Evolutionary conservation across 2,888 invertebrate species (phyloP).

Genomic region (Cataglyphis cursor): DNA sequence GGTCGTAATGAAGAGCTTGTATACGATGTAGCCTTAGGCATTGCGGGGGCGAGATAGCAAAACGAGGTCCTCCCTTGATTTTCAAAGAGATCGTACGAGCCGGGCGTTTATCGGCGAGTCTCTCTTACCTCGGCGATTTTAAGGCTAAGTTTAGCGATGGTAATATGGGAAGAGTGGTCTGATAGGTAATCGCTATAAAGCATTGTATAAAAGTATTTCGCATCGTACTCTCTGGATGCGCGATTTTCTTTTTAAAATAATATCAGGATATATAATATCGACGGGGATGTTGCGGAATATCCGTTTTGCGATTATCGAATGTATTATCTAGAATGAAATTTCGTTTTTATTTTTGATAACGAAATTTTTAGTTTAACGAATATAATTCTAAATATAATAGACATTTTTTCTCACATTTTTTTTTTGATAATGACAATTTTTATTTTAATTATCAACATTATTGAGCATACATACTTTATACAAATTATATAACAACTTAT

Average conservation of each 20-base stretch:
- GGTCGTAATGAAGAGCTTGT: slow-evolving; percentile 74
- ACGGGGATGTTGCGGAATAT: background rate
- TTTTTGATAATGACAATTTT: background rate
- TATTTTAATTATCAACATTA: background rate
- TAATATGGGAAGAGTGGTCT: background rate
- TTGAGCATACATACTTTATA: background rate
- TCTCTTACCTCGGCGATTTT: slow-evolving; percentile 36
- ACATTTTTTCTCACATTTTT: background rate
- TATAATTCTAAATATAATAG: background rate
- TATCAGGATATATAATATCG: slow-evolving; percentile 12
- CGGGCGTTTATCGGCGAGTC: slow-evolving; percentile 26
- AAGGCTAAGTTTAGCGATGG: slow-evolving; percentile 40
- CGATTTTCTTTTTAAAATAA: background rate
- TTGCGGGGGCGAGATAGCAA: slow-evolving; percentile 61
- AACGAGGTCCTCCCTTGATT: slow-evolving; percentile 53
- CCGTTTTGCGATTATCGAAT: background rate
- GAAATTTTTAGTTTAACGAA: background rate
- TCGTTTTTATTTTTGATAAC: background rate
- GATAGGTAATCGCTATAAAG: slow-evolving; percentile 45
- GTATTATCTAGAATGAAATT: background rate
- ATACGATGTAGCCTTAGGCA: slow-evolving; percentile 57
- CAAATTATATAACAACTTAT: background rate
- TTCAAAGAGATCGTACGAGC: slow-evolving; percentile 67
- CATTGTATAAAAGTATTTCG: slow-evolving; percentile 26
- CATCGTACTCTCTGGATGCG: background rate